Percentiles rank a stretch among this genome's conserved stretches.
phyloP scores from a whole-genome alignment of 2,797 vertebrate genomes.

The Galaxias olidus region DNA sequence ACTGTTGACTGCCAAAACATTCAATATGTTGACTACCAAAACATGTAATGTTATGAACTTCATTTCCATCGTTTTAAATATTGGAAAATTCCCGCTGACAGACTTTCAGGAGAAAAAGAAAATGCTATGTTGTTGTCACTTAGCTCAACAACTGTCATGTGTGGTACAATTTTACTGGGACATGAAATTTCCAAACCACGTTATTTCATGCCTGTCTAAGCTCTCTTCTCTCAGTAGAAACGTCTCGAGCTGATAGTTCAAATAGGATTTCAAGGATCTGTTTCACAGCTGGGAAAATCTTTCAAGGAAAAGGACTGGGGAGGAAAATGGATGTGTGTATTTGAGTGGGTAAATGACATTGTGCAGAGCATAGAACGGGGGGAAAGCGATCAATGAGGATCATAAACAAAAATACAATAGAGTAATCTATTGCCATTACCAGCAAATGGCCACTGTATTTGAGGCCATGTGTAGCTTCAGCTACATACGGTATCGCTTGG shows the following conservation, averaged over 20 bases:
- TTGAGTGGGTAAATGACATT: slow-evolving; percentile 56
- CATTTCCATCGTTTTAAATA: slow-evolving; percentile 30
- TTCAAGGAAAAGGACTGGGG: slow-evolving; percentile 44
- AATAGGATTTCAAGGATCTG: slow-evolving; percentile 59
- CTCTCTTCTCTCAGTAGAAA: slow-evolving; percentile 48
- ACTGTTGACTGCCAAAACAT: not conserved
- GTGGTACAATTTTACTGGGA: slow-evolving; percentile 63
- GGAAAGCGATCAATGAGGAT: slow-evolving; percentile 68
- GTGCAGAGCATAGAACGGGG: slow-evolving; percentile 52
- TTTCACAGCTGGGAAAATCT: slow-evolving; percentile 53
- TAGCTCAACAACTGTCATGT: slow-evolving; percentile 51
- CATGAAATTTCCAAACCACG: slow-evolving; percentile 66
- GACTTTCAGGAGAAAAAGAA: slow-evolving; percentile 34
- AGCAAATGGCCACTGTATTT: slow-evolving; percentile 63
- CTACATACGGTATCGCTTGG: slow-evolving; percentile 37
- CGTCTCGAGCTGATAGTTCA: slow-evolving; percentile 48
- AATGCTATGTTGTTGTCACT: slow-evolving; percentile 40
- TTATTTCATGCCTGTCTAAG: slow-evolving; percentile 71
- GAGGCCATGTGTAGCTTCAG: slow-evolving; percentile 49
- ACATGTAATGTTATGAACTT: not conserved
- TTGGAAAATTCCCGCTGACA: slow-evolving; percentile 33
- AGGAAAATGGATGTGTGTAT: slow-evolving; percentile 59
- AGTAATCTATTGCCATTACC: slow-evolving; percentile 72
- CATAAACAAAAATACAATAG: slow-evolving; percentile 76
- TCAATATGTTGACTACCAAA: not conserved